Conservation (phyloP, 2,113 vertebrate species). For the Sterna hirundo region DNA sequence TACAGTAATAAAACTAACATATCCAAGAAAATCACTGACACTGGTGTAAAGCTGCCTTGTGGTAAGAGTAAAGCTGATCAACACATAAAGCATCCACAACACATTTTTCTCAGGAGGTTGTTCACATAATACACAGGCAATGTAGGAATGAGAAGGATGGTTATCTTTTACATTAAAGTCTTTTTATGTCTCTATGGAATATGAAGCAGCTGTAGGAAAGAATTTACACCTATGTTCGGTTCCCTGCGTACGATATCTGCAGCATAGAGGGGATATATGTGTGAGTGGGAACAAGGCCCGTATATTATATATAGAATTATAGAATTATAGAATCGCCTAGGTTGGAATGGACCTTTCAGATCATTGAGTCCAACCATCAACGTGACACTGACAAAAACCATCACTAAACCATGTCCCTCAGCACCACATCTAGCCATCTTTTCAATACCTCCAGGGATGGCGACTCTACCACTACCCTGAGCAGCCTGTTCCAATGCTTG, state of each 20-base stretch:
- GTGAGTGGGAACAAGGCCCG: background rate
- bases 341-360: too few species aligned
- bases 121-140: background rate
- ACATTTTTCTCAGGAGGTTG: conserved; percentile 10
- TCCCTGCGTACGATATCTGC: background rate
- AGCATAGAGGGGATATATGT: background rate
- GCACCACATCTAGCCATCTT: too few species aligned
- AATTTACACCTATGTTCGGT: background rate
- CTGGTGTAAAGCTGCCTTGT: background rate
- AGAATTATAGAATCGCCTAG: too few species aligned
- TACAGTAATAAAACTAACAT: conserved; percentile 2
- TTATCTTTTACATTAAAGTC: conserved; percentile 9
- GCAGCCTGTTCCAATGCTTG: too few species aligned
- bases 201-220: conserved; percentile 8
- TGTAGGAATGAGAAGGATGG: background rate
- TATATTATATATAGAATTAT: background rate
- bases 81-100: conserved; percentile 1
- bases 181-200: conserved; percentile 2
- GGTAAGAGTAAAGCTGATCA: background rate
- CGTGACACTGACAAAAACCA: too few species aligned
- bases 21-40: conserved; percentile 2
- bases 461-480: too few species aligned
- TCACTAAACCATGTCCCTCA: too few species aligned
- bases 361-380: too few species aligned
- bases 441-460: too few species aligned